Evolutionary conservation across 2,888 invertebrate genomes (phyloP).

Genomic region (Macroteleia sp.): DNA sequence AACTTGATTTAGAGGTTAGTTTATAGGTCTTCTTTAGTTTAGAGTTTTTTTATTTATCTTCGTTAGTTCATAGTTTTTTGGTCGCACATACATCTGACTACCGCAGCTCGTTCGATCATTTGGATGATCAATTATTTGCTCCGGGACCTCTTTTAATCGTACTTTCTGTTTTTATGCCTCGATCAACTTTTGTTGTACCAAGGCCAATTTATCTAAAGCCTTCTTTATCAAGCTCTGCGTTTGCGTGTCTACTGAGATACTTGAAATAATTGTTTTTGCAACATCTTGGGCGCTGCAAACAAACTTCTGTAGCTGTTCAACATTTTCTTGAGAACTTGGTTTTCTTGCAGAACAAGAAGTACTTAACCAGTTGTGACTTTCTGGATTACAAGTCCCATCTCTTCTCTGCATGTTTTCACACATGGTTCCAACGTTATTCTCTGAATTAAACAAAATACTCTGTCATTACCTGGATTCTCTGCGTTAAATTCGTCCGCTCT

Average conservation of each 20-base stretch:
- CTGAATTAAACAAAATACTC: conserved; percentile 21
- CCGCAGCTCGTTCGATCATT: not conserved
- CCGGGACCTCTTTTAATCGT: not conserved
- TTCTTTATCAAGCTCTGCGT: too few species aligned
- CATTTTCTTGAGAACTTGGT: too few species aligned
- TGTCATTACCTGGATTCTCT: conserved; percentile 33
- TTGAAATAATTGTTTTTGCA: too few species aligned
- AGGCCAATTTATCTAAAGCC: conserved; percentile 13
- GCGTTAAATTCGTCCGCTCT: conserved; percentile 26
- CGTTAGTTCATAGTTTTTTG: too few species aligned
- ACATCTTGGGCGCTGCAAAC: too few species aligned
- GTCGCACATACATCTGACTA: conserved; percentile 6
- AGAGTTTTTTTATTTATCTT: too few species aligned
- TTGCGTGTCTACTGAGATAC: too few species aligned
- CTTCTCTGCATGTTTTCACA: too few species aligned
- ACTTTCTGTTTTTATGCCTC: conserved; percentile 15
- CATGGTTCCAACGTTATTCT: conserved; percentile 30
- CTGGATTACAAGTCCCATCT: too few species aligned
- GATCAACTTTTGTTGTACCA: conserved; percentile 27
- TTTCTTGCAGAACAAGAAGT: too few species aligned
- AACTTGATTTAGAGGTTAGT: conserved; percentile 49
- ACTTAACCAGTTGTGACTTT: too few species aligned
- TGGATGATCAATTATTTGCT: not conserved
- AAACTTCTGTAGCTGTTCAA: too few species aligned
- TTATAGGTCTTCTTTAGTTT: conserved; percentile 50